Percentiles rank a stretch among this genome's conserved stretches.
phyloP scores from a whole-genome alignment of 2,888 invertebrate genomes.

The Pachydiplax longipennis region DNA sequence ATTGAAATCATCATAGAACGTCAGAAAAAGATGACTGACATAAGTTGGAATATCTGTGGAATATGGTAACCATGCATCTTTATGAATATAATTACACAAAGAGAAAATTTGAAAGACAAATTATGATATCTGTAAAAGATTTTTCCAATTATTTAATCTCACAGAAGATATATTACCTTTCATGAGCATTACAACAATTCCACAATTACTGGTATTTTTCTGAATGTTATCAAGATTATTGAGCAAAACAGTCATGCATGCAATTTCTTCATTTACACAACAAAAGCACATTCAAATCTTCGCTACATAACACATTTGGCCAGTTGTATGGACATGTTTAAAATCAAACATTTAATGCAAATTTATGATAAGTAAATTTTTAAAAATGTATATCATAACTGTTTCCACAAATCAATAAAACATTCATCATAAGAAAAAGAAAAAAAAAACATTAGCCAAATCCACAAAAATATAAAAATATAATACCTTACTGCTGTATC shows the following conservation, averaged over 20 bases:
- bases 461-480: slow-evolving; percentile 43
- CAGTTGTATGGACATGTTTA: slow-evolving; percentile 28
- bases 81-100: background rate
- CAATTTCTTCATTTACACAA: slow-evolving; percentile 35
- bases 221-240: background rate
- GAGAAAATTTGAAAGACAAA: background rate
- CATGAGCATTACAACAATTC: background rate
- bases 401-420: slow-evolving; percentile 2
- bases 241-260: slow-evolving; percentile 37
- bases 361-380: background rate
- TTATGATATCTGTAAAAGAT: background rate
- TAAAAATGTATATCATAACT: background rate
- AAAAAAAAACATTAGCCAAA: slow-evolving; percentile 38
- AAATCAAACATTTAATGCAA: slow-evolving; percentile 12
- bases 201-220: background rate
- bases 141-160: background rate
- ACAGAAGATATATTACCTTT: background rate
- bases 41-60: background rate
- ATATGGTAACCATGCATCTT: background rate
- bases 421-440: slow-evolving; percentile 11
- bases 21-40: background rate
- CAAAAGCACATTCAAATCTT: slow-evolving; percentile 36
- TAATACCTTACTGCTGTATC: slow-evolving; percentile 45
- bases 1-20: too few relatives aligned
- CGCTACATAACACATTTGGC: slow-evolving; percentile 36